Percentiles rank a stretch among this genome's conserved stretches.
phyloP scores from a whole-genome alignment of 2,888 invertebrate species.

The Brachyptera risi region DNA sequence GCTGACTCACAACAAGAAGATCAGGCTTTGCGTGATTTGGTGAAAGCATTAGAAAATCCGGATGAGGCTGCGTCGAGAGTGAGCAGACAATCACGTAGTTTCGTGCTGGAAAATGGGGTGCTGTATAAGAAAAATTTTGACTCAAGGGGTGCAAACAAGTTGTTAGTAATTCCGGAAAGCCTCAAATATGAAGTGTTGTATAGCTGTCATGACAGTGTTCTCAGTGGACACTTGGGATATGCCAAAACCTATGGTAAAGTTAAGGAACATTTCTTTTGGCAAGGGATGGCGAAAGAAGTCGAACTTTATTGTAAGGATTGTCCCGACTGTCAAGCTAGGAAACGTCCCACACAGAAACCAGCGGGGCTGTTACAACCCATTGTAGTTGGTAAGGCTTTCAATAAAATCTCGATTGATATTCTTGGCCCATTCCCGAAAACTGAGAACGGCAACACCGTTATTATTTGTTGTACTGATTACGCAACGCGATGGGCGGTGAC shows the following conservation, averaged over 20 bases:
- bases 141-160: not conserved
- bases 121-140: constrained; percentile 8
- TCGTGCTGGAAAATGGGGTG: not conserved
- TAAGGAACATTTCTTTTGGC: constrained; percentile 25
- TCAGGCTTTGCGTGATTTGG: not conserved
- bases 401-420: constrained; percentile 28
- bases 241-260: constrained; percentile 23
- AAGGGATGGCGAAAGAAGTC: constrained; percentile 23
- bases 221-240: constrained; percentile 28
- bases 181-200: constrained; percentile 30
- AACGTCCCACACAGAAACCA: constrained; percentile 12
- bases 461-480: constrained; percentile 32
- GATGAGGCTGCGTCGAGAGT: not conserved
- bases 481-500: constrained; percentile 27
- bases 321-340: constrained; percentile 24
- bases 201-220: constrained; percentile 30
- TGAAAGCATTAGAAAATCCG: not conserved
- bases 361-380: constrained; percentile 26
- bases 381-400: constrained; percentile 21
- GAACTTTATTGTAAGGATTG: constrained; percentile 25
- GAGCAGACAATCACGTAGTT: not conserved
- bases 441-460: constrained; percentile 25
- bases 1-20: not conserved
- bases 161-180: constrained; percentile 25
- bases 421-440: constrained; percentile 31